Evolutionary conservation across 2,888 invertebrate genomes (phyloP), one percentile per base, ranked within the genome.

Genomic region (Pocota personata): DNA sequence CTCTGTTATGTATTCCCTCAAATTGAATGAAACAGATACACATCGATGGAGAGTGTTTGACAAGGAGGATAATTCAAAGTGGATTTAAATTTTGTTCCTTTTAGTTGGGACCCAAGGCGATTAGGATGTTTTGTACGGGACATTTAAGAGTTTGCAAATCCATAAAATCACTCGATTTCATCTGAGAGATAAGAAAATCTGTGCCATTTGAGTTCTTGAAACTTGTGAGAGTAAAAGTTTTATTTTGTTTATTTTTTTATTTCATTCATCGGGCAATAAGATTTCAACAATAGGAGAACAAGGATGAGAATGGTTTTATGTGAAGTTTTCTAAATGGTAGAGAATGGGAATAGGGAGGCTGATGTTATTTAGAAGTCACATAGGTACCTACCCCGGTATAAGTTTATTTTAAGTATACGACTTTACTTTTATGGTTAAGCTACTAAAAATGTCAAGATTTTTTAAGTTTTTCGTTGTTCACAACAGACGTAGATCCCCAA

Each of bases 141-240:
- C 30, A 32, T 55, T 55, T 30, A 21, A 58, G 37, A 37, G 12
- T 37, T 37, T 2, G 58, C 37, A 58, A 58, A 58, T 58, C 58
- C 58, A 37, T 58, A 14, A 58, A 58, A 58, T 58, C 35, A 21
- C 58, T n/a, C 37, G 21, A 58, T 37, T 58, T n/a, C 58, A 37
- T 16, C 7, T 2, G 10, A 58, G 37, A 37, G 37, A 58, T 58
- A 37, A 3, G 6, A 10, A 30, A n/a, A 55, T 30, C 12, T 8
- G 35, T 57, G 16, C 24, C 35, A 32, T 12, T 32, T 16, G 55
- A 32, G 30, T 30, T 55, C 32, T 14, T 6, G 12, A 52, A 24
- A 52, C 24, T 27, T 52, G 24, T 24, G n/a, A 2, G 24, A 50
- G 50, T 50, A 24, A 30, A 32, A 30, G 19, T 52, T 14, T 55